Evolutionary conservation across 2,888 invertebrate genomes (phyloP), one percentile per base, ranked within the genome.

Genomic region (Lithophane ornitopus): DNA sequence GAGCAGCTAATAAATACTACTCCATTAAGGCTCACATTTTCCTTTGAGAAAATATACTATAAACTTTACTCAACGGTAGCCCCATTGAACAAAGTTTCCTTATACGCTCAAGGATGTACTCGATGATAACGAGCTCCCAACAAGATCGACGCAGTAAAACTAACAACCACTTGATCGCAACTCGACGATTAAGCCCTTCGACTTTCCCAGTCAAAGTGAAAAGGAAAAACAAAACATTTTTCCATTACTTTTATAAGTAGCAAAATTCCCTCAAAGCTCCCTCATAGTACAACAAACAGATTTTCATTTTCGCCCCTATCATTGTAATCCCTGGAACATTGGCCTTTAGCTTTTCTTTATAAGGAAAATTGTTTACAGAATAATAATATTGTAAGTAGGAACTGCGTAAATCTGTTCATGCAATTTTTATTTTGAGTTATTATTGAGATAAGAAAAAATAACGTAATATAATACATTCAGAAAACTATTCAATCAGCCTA

Each of bases 271-370:
- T 56, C 58, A 77, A 81, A 81, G 67, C 66, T 54, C 66, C 67
- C 63, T 72, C 67, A 76, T 76, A 80, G 69, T 81, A 67, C 68
- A 78, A 75, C 80, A 71, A 78, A 75, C 76, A 71, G 78, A 80
- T 85, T 85, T 78, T 75, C 78, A 87, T 85, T 85, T 76, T 76
- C 76, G 72, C 69, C 74, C 76, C 66, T 80, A 77, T 87, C 78
- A 77, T 78, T 80, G 76, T 82, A 76, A 85, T 87, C 76, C 74
- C 46, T 46, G 66, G 65, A 66, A 74, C 62, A 79, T 79, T 75
- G 81, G 52, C 62, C 54, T 67, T 75, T 70, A 74, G 71, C 71
- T 74, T 84, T 34, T 19, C 26, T 70, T 76, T 80, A 68, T 70
- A 73, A 84, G 74, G 71, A 82, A 85, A 82, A 80, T 79, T 83